A percentile compares a stretch with the other conserved stretches of the same genome.
Evolutionary conservation across 2,113 vertebrate genomes (phyloP).

Genomic region (Machaerirhynchus nigripectus): DNA sequence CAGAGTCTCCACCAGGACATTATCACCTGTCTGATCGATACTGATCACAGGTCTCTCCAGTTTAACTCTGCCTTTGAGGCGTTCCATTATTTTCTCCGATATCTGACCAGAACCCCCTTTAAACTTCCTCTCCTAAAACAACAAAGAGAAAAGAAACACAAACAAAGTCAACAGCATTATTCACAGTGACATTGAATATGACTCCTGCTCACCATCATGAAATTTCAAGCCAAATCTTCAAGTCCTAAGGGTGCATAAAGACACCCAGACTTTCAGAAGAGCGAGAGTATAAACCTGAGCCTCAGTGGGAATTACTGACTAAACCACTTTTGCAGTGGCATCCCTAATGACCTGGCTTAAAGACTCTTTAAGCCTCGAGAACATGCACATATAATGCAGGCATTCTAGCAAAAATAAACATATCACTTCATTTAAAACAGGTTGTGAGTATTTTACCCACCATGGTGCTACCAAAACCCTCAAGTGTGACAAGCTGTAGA

Average conservation of each 20-base stretch:
- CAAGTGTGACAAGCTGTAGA: not conserved
- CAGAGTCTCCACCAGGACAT: constrained; percentile 85
- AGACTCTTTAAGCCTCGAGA: not conserved
- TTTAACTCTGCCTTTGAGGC: constrained; percentile 84
- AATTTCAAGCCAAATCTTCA: not conserved
- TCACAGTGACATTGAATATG: not conserved
- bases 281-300: rapidly evolving
- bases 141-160: not conserved
- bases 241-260: not conserved
- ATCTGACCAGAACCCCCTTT: constrained; percentile 90
- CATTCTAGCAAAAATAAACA: not conserved
- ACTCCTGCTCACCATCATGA: not conserved
- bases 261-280: not conserved
- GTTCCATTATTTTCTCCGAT: constrained; percentile 84
- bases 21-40: constrained; percentile 87
- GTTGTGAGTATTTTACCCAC: not conserved
- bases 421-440: not conserved
- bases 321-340: not conserved
- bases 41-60: constrained; percentile 81
- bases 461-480: not conserved
- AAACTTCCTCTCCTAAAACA: constrained; percentile 92
- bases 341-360: not conserved
- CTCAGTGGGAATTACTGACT: not conserved
- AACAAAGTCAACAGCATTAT: not conserved
- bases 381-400: not conserved